Conservation (phyloP, 2,797 vertebrate genomes). For the Kryptopterus vitreolus region DNA sequence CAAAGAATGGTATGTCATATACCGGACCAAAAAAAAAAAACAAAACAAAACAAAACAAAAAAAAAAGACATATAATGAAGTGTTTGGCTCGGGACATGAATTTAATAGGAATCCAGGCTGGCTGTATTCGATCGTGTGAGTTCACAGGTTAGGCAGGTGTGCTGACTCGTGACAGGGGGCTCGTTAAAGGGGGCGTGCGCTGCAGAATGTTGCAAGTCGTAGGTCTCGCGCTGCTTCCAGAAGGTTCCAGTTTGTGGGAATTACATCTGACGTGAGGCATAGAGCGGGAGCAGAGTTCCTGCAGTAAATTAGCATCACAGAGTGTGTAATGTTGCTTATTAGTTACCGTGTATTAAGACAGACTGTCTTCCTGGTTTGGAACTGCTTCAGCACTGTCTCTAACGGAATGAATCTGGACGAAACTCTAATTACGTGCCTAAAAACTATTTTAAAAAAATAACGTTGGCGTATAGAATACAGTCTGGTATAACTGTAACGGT, state of each 20-base stretch:
- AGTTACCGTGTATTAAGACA: background rate
- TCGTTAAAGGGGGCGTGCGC: conserved; percentile 33
- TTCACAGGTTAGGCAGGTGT: conserved; percentile 54
- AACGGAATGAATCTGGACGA: background rate
- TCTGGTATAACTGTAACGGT: conserved; percentile 8
- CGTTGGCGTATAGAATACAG: background rate
- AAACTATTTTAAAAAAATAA: background rate
- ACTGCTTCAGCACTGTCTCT: background rate
- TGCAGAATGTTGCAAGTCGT: background rate
- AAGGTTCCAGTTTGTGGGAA: background rate
- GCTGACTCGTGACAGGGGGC: conserved; percentile 48
- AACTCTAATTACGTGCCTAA: background rate
- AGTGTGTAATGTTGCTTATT: background rate
- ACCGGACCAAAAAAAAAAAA: conserved; percentile 18
- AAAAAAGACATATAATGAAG: conserved; percentile 58
- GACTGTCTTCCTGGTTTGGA: background rate
- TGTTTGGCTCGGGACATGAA: conserved; percentile 31
- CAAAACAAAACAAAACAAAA: conserved; percentile 16
- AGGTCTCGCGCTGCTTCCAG: background rate
- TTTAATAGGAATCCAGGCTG: conserved; percentile 43
- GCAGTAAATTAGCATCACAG: background rate
- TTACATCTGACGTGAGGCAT: background rate
- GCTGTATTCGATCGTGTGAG: conserved; percentile 45
- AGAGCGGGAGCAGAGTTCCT: background rate
- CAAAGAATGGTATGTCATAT: conserved; percentile 60